Base-by-base conservation (phyloP, 2,888 invertebrate genomes). In the Choristoneura rosaceana region DNA sequence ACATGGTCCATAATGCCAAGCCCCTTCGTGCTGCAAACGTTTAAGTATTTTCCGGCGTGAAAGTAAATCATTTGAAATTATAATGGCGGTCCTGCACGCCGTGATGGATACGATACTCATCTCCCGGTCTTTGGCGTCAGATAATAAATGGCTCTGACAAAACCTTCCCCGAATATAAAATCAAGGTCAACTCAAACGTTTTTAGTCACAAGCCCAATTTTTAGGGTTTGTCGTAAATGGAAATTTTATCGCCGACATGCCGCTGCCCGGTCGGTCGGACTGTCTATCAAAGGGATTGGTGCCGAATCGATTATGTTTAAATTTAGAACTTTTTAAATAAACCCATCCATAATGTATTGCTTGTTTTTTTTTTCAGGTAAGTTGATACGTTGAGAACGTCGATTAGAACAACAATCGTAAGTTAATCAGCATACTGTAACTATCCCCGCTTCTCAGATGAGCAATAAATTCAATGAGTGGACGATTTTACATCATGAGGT, bases 31-130 rank as follows among this genome's bases (percentile, higher is more conserved):
- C 47, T 63, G 47, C 74, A 73, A 75, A 71, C 73, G 73, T 77
- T 76, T 78, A 76, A 80, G 71, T 76, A 77, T 76, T 77, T 79
- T 81, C 78, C 79, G 80, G 78, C 79, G 77, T 76, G 75, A 76
- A 79, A 80, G 84, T 86, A 83, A 84, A 86, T 85, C 86, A 83
- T 86, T 87, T 84, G 78, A 82, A 85, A 85, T 86, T 86, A 86
- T 85, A 87, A 86, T 86, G 82, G 84, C 78, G 80, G 80, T 76
- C 82, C 76, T 79, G 84, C 86, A 84, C 84, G 86, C 76, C 79
- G 81, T 90, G 90, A 88, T 89, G 87, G 88, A 89, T 87, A 83
- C 79, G 80, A 77, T 74, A 75, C 77, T 78, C 80, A 82, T 83
- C 80, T 80, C 77, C 78, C 68, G 61, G 76, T 77, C 77, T 76